Percentiles rank a stretch among this genome's conserved stretches.
Conservation (phyloP, 2,888 invertebrate genomes). For the Aethes cnicana region DNA sequence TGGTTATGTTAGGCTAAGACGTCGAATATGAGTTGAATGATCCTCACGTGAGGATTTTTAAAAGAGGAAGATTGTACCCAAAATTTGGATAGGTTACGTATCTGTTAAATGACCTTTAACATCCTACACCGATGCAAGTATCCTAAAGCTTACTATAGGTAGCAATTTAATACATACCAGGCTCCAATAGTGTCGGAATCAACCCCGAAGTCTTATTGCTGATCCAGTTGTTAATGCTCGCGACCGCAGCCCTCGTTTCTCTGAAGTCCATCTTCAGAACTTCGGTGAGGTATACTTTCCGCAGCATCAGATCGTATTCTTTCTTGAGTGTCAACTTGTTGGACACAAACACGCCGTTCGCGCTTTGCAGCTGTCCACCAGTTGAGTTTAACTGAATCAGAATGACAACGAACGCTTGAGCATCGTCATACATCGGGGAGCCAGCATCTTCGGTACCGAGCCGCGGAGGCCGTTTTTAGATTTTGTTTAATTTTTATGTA, state of each 20-base stretch:
- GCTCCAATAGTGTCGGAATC: conserved; percentile 77
- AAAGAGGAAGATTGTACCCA: no score
- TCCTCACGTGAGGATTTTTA: no score
- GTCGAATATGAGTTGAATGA: no score
- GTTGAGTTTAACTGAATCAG: conserved; percentile 53
- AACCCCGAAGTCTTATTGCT: conserved; percentile 77
- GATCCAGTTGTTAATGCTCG: conserved; percentile 84
- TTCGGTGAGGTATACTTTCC: conserved; percentile 75
- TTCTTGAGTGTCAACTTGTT: conserved; percentile 59
- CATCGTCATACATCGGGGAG: neutral
- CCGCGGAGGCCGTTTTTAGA: no score
- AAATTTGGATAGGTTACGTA: no score
- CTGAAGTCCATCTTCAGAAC: conserved; percentile 76
- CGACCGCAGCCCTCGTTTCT: conserved; percentile 60
- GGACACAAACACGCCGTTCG: conserved; percentile 77
- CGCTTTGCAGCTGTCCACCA: conserved; percentile 61
- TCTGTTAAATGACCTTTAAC: no score
- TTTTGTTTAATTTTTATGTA: no score
- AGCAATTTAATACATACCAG: conserved; percentile 61
- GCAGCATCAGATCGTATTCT: conserved; percentile 67
- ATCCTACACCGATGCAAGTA: no score
- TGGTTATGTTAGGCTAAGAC: no score
- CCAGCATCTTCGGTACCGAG: no score
- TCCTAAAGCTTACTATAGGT: no score
- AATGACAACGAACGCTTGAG: neutral